phyloP scores from a whole-genome alignment of 2,888 invertebrate genomes.

The Mythimna vitellina region DNA sequence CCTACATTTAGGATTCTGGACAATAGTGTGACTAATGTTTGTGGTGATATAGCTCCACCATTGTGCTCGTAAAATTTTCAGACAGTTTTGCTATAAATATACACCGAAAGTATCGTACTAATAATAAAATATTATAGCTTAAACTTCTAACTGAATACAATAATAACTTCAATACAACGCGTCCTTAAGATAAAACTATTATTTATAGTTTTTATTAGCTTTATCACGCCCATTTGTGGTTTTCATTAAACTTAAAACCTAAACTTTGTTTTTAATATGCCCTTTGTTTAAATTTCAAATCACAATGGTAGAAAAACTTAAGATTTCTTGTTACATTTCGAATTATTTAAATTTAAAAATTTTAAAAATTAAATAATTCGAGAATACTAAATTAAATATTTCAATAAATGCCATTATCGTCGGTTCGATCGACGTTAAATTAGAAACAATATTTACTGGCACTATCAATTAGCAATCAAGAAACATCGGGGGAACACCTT shows the following conservation, averaged over 20 bases:
- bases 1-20: slow-evolving; percentile 50
- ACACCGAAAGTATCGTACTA: slow-evolving; percentile 44
- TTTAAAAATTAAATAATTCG: neutral
- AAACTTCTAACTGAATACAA: slow-evolving; percentile 29
- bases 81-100: slow-evolving; percentile 58
- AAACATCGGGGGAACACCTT: slow-evolving; percentile 26
- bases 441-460: slow-evolving; percentile 54
- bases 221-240: slow-evolving; percentile 24
- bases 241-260: slow-evolving; percentile 23
- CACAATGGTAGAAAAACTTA: neutral
- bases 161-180: slow-evolving; percentile 25
- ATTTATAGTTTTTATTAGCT: slow-evolving; percentile 12
- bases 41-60: slow-evolving; percentile 52
- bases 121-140: slow-evolving; percentile 55
- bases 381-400: neutral
- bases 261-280: neutral
- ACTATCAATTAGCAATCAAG: slow-evolving; percentile 41
- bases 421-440: slow-evolving; percentile 24
- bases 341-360: slow-evolving; percentile 16
- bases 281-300: slow-evolving; percentile 20
- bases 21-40: slow-evolving; percentile 63
- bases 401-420: slow-evolving; percentile 18
- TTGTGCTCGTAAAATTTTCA: slow-evolving; percentile 53
- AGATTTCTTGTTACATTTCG: neutral
- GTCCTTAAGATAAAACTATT: slow-evolving; percentile 26